Base-by-base conservation (phyloP, 2,797 vertebrate species). In the Enteromius anoplus region DNA sequence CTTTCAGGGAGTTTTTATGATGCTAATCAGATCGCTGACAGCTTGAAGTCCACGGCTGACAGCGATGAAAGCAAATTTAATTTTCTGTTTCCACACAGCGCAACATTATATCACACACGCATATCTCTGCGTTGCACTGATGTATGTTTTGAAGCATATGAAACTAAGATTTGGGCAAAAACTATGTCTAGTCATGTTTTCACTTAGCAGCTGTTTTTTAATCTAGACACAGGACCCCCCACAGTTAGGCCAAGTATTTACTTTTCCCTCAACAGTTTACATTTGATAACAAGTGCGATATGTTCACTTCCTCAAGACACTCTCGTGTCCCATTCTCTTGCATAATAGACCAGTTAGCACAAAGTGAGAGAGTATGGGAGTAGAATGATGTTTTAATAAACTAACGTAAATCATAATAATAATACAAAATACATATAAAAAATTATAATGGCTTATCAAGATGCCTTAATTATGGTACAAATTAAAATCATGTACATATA, bases 21-120 rank as follows among this genome's bases (percentile, higher is more conserved):
- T 88, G 84, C 86, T 89, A 88, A 89, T 89, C 85, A 88, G 81
- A 77, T 23, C 86, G 81, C 49, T 62, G 87, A 84, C 89, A 88
- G 85, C 51, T 84, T 51, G 87, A 88, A 90, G 91, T 83, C 82
- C 40, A 65, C 17, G 58, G 68, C 45, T 78, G 91, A 92, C 90
- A 55, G 53, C 62, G 45, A 58, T 65, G 69, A 75, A 69, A 65
- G 19, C 75, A 45, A 69, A 84, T 75, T 68, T 66, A 42, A 73
- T 75, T 73, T 85, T 66, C 69, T n/a, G 40, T 65, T 75, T 60
- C 29, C 34, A 82, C 84, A 75, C 75, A 71, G 34, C 10, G 53
- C 82, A 23, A 49, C 75, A 71, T 83, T 65, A 78, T 9, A 78
- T 71, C 73, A 77, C 49, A 8, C 26, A 34, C 51, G 71, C 77